Conservation (phyloP, 2,888 invertebrate genomes). For the Corythucha ciliata region DNA sequence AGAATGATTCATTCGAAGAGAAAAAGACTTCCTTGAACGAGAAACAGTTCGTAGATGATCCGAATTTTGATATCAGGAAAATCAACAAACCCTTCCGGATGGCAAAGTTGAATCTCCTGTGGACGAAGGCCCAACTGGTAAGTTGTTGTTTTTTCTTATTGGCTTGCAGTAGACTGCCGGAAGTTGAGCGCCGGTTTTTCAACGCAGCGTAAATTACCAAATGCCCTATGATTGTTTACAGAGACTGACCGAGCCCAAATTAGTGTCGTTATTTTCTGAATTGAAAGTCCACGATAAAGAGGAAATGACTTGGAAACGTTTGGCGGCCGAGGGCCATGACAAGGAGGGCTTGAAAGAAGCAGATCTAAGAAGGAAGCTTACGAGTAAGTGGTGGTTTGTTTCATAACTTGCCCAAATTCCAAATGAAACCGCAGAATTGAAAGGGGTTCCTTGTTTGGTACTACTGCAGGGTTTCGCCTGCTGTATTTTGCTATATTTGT, state of each 20-base stretch:
- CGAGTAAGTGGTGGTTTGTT: too few relatives aligned
- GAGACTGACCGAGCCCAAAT: constrained; percentile 72
- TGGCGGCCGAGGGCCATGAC: constrained; percentile 73
- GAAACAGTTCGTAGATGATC: constrained; percentile 32
- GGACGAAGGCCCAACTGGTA: constrained; percentile 85
- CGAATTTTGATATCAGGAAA: constrained; percentile 53
- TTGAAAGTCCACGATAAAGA: constrained; percentile 87
- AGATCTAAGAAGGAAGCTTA: constrained; percentile 64
- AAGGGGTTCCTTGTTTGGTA: too few relatives aligned
- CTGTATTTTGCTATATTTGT: too few relatives aligned
- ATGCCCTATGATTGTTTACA: constrained; percentile 44
- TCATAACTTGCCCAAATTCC: too few relatives aligned
- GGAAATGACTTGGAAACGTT: constrained; percentile 72
- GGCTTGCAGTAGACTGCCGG: not conserved
- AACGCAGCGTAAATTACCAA: too few relatives aligned
- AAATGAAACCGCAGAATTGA: too few relatives aligned
- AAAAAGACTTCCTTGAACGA: constrained; percentile 42
- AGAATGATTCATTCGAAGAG: constrained; percentile 58
- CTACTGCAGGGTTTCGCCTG: too few relatives aligned
- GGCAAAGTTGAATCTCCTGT: constrained; percentile 79
- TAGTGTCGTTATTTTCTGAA: constrained; percentile 79
- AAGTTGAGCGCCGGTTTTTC: too few relatives aligned
- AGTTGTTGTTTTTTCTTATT: constrained; percentile 38
- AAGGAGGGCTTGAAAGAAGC: constrained; percentile 79
- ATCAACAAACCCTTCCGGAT: constrained; percentile 79